Conservation (phyloP, 2,888 invertebrate genomes). For the Agelastica alni region DNA sequence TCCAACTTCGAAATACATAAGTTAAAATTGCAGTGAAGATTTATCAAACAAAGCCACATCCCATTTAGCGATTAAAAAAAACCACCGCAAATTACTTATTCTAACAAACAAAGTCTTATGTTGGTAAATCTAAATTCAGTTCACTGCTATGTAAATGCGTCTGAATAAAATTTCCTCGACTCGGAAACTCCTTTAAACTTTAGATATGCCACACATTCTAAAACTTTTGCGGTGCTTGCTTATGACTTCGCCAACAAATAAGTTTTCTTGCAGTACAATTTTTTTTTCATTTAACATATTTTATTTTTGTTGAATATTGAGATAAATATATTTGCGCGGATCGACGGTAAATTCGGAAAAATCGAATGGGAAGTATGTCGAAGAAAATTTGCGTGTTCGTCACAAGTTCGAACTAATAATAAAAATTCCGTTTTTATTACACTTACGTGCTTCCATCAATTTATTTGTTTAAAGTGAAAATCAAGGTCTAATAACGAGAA, state of each 20-base stretch:
- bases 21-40: not conserved
- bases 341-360: no score
- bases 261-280: conserved; percentile 21
- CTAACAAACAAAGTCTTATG: not conserved
- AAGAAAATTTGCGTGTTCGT: no score
- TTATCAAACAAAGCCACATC: not conserved
- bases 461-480: no score
- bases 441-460: no score
- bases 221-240: conserved; percentile 20
- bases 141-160: conserved; percentile 16
- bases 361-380: no score
- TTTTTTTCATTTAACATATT: conserved; percentile 15
- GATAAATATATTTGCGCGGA: no score
- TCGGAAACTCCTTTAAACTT: conserved; percentile 22
- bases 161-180: conserved; percentile 22
- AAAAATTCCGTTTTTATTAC: no score
- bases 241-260: conserved; percentile 22
- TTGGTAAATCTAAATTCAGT: conserved; percentile 20
- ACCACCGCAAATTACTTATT: not conserved
- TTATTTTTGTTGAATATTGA: conserved; percentile 18
- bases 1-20: no score
- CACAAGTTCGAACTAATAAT: no score
- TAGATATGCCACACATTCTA: conserved; percentile 20
- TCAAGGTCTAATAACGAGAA: no score
- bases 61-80: not conserved